Percentiles rank a stretch among this genome's conserved stretches.
phyloP scores from a whole-genome alignment of 2,888 invertebrate genomes.

The Iphiclides podalirius region DNA sequence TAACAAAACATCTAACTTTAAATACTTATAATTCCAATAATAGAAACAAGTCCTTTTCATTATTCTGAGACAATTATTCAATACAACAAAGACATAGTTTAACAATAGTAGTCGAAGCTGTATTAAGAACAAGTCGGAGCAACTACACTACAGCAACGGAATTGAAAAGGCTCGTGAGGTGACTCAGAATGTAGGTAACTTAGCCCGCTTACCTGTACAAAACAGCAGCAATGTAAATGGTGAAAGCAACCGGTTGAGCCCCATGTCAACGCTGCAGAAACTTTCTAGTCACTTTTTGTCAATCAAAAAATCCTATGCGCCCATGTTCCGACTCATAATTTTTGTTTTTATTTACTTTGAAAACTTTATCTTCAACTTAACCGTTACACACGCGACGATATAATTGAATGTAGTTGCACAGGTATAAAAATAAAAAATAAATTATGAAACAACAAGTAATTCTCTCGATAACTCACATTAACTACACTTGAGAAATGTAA shows the following conservation, averaged over 20 bases:
- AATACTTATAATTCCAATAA: no score
- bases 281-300: constrained; percentile 59
- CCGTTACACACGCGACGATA: constrained; percentile 47
- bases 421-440: constrained; percentile 13
- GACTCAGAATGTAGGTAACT: constrained; percentile 64
- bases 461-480: constrained; percentile 6
- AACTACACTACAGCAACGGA: constrained; percentile 4
- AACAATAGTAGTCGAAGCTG: constrained; percentile 2
- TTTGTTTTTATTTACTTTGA: constrained; percentile 37
- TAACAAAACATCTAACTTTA: no score
- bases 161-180: constrained; percentile 40
- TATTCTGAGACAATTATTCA: background rate
- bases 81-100: background rate
- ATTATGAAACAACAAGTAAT: background rate
- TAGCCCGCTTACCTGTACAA: constrained; percentile 71
- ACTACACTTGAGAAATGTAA: constrained; percentile 23
- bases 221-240: constrained; percentile 69
- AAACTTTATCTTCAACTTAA: constrained; percentile 57
- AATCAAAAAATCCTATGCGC: constrained; percentile 57
- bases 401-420: constrained; percentile 30
- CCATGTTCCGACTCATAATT: constrained; percentile 56
- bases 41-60: no score
- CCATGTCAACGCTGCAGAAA: constrained; percentile 57
- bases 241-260: constrained; percentile 68
- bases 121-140: constrained; percentile 12